phyloP scores from a whole-genome alignment of 2,888 invertebrate genomes.

The Macrophya annulata region DNA sequence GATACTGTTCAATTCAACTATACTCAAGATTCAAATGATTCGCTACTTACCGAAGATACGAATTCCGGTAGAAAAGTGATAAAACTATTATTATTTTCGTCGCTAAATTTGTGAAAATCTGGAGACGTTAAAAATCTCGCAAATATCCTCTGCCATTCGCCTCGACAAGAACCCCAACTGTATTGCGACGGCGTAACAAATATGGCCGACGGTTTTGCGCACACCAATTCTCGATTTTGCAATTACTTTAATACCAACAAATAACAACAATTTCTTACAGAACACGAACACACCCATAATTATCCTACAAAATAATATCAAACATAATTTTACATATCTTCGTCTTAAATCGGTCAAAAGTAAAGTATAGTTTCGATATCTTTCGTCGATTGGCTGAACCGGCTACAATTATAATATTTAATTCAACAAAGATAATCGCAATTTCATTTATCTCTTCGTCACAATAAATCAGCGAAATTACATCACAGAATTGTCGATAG shows the following conservation, averaged over 20 bases:
- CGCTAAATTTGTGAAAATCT: slow-evolving; percentile 23
- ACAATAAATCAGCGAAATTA: not conserved
- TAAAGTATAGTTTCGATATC: not conserved
- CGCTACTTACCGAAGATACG: slow-evolving; percentile 53
- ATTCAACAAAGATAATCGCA: not conserved
- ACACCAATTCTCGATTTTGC: slow-evolving; percentile 17
- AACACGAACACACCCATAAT: not conserved
- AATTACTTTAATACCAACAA: slow-evolving; percentile 14
- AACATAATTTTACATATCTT: not conserved
- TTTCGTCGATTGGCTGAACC: not conserved
- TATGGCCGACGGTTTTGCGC: slow-evolving; percentile 60
- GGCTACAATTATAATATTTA: not conserved
- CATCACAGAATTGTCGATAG: not conserved
- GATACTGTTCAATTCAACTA: slow-evolving; percentile 5
- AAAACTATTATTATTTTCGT: slow-evolving; percentile 41
- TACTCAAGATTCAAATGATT: slow-evolving; percentile 32
- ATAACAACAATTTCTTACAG: not conserved
- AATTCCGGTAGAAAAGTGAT: slow-evolving; percentile 33
- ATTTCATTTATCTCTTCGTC: not conserved
- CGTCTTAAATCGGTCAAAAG: not conserved
- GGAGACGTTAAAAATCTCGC: slow-evolving; percentile 52
- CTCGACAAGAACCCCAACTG: slow-evolving; percentile 52
- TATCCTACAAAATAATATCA: not conserved
- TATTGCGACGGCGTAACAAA: slow-evolving; percentile 62
- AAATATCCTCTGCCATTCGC: slow-evolving; percentile 56